Percentiles rank a stretch among this genome's conserved stretches.
These are phyloP conservation scores for Lipophrys pholis DNA, from an alignment of 2,113 vertebrate genomes.

Conservation along the genomic window DNA sequence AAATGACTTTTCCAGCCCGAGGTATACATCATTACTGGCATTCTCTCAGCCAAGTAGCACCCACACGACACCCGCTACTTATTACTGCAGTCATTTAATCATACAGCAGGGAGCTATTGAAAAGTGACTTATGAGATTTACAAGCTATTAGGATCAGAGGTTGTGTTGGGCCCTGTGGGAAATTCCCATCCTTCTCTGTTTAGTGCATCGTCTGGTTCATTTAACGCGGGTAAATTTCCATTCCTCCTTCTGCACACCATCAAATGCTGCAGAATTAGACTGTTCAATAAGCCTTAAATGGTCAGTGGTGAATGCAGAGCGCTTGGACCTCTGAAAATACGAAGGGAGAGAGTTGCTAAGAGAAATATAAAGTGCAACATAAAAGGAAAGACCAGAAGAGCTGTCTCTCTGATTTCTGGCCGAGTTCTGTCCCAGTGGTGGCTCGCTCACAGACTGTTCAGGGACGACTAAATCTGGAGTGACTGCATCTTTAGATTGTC, in stretches of 20 bases:
- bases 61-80: constrained; percentile 6
- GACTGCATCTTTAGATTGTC: background rate
- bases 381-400: constrained; percentile 10
- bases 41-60: constrained; percentile 23
- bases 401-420: constrained; percentile 28
- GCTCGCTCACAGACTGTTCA: constrained; percentile 16
- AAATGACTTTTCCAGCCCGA: constrained; percentile 19
- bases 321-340: background rate
- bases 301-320: constrained; percentile 15
- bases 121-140: constrained; percentile 45
- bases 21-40: constrained; percentile 19
- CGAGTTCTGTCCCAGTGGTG: constrained; percentile 23
- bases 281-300: constrained; percentile 19
- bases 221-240: constrained; percentile 32
- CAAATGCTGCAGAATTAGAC: constrained; percentile 17
- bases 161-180: constrained; percentile 26
- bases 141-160: constrained; percentile 43
- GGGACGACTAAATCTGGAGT: constrained; percentile 20
- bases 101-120: constrained; percentile 23
- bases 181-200: constrained; percentile 34
- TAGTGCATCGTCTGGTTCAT: constrained; percentile 42
- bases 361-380: constrained; percentile 6
- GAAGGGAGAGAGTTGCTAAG: background rate
- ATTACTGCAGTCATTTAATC: constrained; percentile 46
- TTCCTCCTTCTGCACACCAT: constrained; percentile 11